These are phyloP conservation scores for Cryptoblepharus egeriae DNA, from an alignment of 2,797 vertebrate species.

Conservation along the genomic window DNA sequence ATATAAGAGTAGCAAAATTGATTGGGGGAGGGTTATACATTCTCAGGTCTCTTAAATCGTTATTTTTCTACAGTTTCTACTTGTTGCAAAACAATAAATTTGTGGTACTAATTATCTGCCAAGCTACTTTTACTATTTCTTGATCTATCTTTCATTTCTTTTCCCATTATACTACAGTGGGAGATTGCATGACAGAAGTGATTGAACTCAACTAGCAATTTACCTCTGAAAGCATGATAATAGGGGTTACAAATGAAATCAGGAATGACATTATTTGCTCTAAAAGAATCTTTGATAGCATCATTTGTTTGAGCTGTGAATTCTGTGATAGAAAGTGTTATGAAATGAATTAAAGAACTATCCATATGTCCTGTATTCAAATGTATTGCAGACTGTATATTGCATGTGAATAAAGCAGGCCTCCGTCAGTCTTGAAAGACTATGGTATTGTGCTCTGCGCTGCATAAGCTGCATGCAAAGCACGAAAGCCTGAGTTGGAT, in stretches of 20 bases:
- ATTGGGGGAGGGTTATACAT: not conserved
- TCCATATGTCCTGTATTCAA: slow-evolving; percentile 28
- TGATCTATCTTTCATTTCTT: slow-evolving; percentile 5
- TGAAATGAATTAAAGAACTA: slow-evolving; percentile 39
- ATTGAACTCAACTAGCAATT: slow-evolving; percentile 39
- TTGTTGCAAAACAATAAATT: not conserved
- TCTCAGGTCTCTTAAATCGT: not conserved
- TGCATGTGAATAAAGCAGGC: slow-evolving; percentile 17
- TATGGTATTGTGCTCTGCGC: too few relatives aligned
- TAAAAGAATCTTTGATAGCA: slow-evolving; percentile 31
- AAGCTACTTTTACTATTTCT: not conserved
- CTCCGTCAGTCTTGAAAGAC: too few relatives aligned
- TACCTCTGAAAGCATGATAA: slow-evolving; percentile 26
- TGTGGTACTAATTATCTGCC: not conserved
- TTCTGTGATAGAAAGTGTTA: slow-evolving; percentile 35
- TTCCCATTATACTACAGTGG: not conserved
- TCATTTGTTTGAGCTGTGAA: slow-evolving; percentile 46
- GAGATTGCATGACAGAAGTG: slow-evolving; percentile 26
- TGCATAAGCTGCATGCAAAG: too few relatives aligned
- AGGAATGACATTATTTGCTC: slow-evolving; percentile 26
- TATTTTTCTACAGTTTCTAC: not conserved
- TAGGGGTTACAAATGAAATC: slow-evolving; percentile 25
- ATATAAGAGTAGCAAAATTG: not conserved
- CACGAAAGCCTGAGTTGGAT: too few relatives aligned
- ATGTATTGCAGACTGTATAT: not conserved